Evolutionary conservation across 2,113 vertebrate genomes (phyloP), one percentile per base, ranked within the genome.

Genomic region (Pteruthius melanotis): DNA sequence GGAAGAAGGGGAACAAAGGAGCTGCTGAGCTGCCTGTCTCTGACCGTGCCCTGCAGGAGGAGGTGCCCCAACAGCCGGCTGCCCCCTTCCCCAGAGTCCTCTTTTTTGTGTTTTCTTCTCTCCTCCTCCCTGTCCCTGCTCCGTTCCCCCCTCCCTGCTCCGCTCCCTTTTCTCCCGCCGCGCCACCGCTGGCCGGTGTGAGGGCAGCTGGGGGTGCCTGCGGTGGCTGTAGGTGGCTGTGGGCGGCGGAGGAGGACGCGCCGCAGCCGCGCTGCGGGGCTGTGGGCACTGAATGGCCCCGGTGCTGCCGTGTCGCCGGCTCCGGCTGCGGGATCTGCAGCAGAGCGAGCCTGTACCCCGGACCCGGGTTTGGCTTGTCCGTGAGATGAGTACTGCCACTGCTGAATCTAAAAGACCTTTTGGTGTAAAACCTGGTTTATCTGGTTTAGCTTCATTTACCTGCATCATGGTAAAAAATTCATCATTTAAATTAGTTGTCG

Each of bases 1-100:
- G 45, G 19, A 19, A 40, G 22, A 71, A 27, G 39, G 59, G 93
- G 79, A 95, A 95, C 95, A 96, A 96, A 96, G 89, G 75, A 59
- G 37, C 79, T 65, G 79, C 59, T 31, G 86, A 76, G 74, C 45
- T 93, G 82, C 45, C 53, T 45, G 54, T 60, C 22, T 65, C 27
- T 19, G 13, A 26, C 61, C 28, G 45, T 50, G 66, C 42, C n/a
- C 21, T 47, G 40, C 13, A 52, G 45, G 50, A 53, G 76, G 68
- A 49, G 49, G 2, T 56, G 9, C 9, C 57, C 72, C 37, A 33
- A 0, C 20, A 22, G 33, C 64, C 21, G 45, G 13, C 26, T 52
- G n/a, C 8, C 24, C 44, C 18, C 24, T 54, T 75, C 33, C 31
- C 22, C 27, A 20, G 50, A 59, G 31, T 33, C 27, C 37, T 64